phyloP scores from a whole-genome alignment of 2,888 invertebrate species.

The Fragum whitleyi region DNA sequence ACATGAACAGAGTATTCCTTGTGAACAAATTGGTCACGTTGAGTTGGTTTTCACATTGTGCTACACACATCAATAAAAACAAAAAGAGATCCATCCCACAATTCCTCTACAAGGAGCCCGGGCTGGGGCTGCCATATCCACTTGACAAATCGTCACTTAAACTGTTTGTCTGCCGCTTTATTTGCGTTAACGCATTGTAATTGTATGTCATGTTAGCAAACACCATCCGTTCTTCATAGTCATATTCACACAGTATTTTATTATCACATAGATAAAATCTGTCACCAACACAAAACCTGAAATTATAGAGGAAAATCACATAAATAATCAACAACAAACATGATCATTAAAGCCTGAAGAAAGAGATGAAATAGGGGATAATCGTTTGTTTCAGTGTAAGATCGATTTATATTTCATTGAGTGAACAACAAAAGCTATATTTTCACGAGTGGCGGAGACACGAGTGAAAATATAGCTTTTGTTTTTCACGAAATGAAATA shows the following conservation, averaged over 20 bases:
- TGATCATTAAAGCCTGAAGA: not conserved
- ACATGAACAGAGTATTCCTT: too few species aligned
- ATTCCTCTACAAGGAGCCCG: slow-evolving; percentile 79
- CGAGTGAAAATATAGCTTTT: too few species aligned
- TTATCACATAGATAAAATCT: slow-evolving; percentile 96
- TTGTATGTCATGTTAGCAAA: slow-evolving; percentile 91
- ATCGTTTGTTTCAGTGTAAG: too few species aligned
- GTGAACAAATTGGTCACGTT: too few species aligned
- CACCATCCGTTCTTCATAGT: slow-evolving; percentile 95
- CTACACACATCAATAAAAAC: not conserved
- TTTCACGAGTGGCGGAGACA: too few species aligned
- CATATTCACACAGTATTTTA: slow-evolving; percentile 97
- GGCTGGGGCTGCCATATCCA: slow-evolving; percentile 91
- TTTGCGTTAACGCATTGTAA: slow-evolving; percentile 94
- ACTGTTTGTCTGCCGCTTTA: slow-evolving; percentile 86
- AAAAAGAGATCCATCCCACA: slow-evolving; percentile 1
- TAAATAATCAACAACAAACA: not conserved
- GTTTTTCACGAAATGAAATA: too few species aligned
- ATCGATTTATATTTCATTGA: too few species aligned
- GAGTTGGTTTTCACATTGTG: not conserved
- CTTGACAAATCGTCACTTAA: slow-evolving; percentile 90
- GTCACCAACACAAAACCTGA: slow-evolving; percentile 98
- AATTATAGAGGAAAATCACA: slow-evolving; percentile 39
- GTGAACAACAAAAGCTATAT: too few species aligned
- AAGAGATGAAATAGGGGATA: too few species aligned